Base-by-base conservation (phyloP, 2,797 vertebrate genomes). In the Tenualosa thibaudeaui region DNA sequence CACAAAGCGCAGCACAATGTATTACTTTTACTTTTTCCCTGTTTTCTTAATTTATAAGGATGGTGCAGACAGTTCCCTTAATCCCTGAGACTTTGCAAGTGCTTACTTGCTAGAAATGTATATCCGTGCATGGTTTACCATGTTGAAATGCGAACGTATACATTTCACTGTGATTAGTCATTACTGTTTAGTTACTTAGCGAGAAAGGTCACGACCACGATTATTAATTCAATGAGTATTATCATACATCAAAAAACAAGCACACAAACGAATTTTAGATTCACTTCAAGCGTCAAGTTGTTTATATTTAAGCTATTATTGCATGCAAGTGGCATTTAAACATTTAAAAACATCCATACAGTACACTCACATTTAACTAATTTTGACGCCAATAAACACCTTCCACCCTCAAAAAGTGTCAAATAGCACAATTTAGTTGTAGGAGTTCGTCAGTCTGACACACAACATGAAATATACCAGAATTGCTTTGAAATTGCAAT, bases 101-200 rank as follows among this genome's bases (percentile, higher is more conserved):
- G 84, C 86, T 87, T 87, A 90, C 92, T 92, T 93, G 93, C 91
- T 89, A 87, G 89, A 91, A 93, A 94, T 86, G 87, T 78, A 43
- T 5, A 78, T 71, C 15, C 5, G 6, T n/a, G 58, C 58, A 78
- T 46, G 40, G 19, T 19, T 46, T 78, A 22, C 15, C 15, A 19
- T 78, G 71, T 46, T 17, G 17, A 78, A 78, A 78, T 3, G 17
- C 2, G 22, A 78, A 17, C 2, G 24, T 17, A 43, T 9, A 7
- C 37, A 78, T 78, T 78, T 43, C 71, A 46, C 17, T 13, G 37
- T 78, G 26, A 46, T 46, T 37, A 3, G 31, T 15, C 17, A 31
- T 12, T 13, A 24, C n/a, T 65, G 62, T 65, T 9, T 26, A 7
- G 24, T 65, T 65, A 24, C 24, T 65, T 65, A 12, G 22, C 3